These are phyloP conservation scores for Acanthopleura granulata DNA, from an alignment of 2,888 invertebrate genomes.

Conservation along the genomic window DNA sequence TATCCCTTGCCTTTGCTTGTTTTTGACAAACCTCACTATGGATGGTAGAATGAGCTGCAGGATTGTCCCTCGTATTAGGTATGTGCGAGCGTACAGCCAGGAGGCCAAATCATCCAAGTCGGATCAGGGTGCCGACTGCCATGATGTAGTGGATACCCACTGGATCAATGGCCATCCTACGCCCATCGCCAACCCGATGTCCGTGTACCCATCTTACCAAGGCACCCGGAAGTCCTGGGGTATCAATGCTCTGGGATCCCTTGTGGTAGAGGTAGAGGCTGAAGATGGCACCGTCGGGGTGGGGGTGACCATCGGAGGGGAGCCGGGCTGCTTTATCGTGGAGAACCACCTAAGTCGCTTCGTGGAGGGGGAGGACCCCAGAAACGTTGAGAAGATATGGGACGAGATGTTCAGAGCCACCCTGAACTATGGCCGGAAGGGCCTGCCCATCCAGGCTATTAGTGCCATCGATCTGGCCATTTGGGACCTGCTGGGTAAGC, in stretches of 20 bases:
- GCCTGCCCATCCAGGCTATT: conserved; percentile 61
- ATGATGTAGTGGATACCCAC: conserved; percentile 61
- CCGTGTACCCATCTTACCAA: conserved; percentile 52
- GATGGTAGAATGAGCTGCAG: neutral
- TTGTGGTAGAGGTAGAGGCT: conserved; percentile 64
- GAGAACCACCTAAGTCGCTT: conserved; percentile 64
- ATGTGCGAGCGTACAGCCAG: conserved; percentile 51
- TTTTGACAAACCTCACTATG: neutral
- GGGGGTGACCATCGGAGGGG: conserved; percentile 64
- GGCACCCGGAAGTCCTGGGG: conserved; percentile 62
- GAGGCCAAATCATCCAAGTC: conserved; percentile 33
- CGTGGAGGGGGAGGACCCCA: conserved; percentile 64
- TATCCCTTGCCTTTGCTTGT: too few species aligned
- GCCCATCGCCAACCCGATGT: conserved; percentile 65
- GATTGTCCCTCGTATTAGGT: conserved; percentile 50
- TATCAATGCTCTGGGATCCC: conserved; percentile 61
- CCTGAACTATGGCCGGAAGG: conserved; percentile 64
- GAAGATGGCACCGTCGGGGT: conserved; percentile 61
- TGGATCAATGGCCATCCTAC: conserved; percentile 62
- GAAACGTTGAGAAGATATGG: conserved; percentile 62
- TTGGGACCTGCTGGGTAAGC: conserved; percentile 63
- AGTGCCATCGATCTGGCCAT: conserved; percentile 64
- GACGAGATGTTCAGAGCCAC: conserved; percentile 65
- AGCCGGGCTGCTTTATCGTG: conserved; percentile 63
- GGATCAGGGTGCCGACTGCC: conserved; percentile 63